Conservation (phyloP, 2,888 invertebrate species). For the Hybos culiciformis region DNA sequence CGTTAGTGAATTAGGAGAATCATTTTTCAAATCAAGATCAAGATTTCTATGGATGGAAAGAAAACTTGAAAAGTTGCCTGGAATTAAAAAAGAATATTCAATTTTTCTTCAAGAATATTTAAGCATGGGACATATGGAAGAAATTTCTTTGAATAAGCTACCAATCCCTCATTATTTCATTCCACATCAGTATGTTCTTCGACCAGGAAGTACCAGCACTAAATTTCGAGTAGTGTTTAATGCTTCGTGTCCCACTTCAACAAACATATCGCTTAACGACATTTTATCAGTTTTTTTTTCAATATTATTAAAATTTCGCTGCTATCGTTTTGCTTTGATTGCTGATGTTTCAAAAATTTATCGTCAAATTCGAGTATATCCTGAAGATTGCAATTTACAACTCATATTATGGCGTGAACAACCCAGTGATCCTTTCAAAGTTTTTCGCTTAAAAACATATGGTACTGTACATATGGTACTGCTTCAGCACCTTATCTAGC, state of each 20-base stretch:
- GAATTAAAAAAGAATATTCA: slow-evolving; percentile 12
- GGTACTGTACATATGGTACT: slow-evolving; percentile 13
- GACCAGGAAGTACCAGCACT: slow-evolving; percentile 3
- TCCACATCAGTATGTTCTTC: slow-evolving; percentile 14
- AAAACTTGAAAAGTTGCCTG: not conserved
- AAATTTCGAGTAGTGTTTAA: slow-evolving; percentile 7
- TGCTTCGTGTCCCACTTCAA: slow-evolving; percentile 5
- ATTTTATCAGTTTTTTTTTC: slow-evolving; percentile 9
- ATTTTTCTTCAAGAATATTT: slow-evolving; percentile 15
- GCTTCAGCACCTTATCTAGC: slow-evolving; percentile 12
- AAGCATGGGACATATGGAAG: slow-evolving; percentile 14
- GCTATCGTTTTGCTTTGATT: slow-evolving; percentile 9
- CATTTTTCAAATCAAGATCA: not conserved
- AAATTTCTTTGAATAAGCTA: not conserved
- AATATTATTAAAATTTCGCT: slow-evolving; percentile 6
- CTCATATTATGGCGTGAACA: slow-evolving; percentile 12
- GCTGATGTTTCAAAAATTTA: slow-evolving; percentile 19
- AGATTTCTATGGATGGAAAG: not conserved
- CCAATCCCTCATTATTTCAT: slow-evolving; percentile 7
- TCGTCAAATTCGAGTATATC: slow-evolving; percentile 13
- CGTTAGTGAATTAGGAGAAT: not conserved
- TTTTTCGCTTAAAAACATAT: slow-evolving; percentile 8
- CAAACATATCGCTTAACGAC: slow-evolving; percentile 5
- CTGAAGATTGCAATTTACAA: slow-evolving; percentile 11
- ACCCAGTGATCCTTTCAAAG: slow-evolving; percentile 2